These are phyloP conservation scores for Ormia ochracea DNA, from an alignment of 2,888 invertebrate genomes.

Conservation along the genomic window DNA sequence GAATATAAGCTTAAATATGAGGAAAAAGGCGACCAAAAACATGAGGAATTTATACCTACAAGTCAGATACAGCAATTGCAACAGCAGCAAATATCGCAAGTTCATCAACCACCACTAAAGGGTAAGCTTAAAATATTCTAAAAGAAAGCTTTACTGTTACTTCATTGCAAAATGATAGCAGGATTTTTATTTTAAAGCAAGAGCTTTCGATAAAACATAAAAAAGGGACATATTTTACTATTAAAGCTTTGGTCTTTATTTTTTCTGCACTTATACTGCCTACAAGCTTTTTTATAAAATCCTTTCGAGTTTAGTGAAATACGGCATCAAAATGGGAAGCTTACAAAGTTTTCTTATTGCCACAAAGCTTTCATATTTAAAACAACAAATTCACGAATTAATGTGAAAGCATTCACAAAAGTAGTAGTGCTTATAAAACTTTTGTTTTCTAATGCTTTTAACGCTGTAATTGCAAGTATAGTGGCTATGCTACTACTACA, in stretches of 20 bases:
- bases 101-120: slow-evolving; percentile 40
- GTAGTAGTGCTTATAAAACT: background rate
- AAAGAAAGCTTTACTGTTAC: slow-evolving; percentile 20
- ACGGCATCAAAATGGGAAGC: too few species aligned
- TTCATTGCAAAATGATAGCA: too few species aligned
- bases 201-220: background rate
- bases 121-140: slow-evolving; percentile 1
- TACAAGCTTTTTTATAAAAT: background rate
- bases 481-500: background rate
- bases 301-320: too few species aligned
- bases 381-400: background rate
- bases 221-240: background rate
- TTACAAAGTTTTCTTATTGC: too few species aligned
- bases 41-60: slow-evolving; percentile 77
- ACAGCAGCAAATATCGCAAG: slow-evolving; percentile 68
- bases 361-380: background rate
- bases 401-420: background rate
- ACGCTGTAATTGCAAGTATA: background rate
- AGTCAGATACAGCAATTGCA: slow-evolving; percentile 70
- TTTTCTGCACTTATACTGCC: background rate
- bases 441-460: background rate
- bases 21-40: slow-evolving; percentile 76
- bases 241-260: background rate
- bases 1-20: slow-evolving; percentile 77
- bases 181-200: too few species aligned